Evolutionary conservation across 2,888 invertebrate genomes (phyloP).

Genomic region (Nowickia ferox): DNA sequence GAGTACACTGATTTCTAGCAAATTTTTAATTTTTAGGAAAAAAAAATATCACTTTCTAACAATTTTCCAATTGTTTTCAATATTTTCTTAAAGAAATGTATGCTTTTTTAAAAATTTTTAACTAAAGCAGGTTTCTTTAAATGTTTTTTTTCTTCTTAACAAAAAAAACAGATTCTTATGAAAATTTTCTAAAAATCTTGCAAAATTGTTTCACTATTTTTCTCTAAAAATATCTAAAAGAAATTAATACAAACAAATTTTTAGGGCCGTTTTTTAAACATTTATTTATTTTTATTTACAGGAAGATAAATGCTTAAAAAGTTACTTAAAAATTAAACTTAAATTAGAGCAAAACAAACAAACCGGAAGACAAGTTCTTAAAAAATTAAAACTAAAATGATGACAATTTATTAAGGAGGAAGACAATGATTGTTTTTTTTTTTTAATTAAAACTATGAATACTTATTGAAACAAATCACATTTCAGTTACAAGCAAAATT

Average conservation of each 20-base stretch:
- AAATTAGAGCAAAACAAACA: conserved; percentile 76
- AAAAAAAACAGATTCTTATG: too few relatives aligned
- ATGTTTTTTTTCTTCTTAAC: too few relatives aligned
- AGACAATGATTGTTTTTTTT: conserved; percentile 61
- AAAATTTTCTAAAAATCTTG: too few relatives aligned
- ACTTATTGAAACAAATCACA: conserved; percentile 21
- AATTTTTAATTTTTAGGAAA: too few relatives aligned
- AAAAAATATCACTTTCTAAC: too few relatives aligned
- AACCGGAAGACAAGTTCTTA: conserved; percentile 77
- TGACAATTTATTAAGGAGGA: conserved; percentile 51
- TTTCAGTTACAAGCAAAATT: neutral
- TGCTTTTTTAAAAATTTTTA: too few relatives aligned
- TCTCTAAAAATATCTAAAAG: too few relatives aligned
- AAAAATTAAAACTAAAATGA: conserved; percentile 65
- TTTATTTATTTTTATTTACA: conserved; percentile 66
- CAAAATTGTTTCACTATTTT: too few relatives aligned
- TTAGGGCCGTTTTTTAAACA: conserved; percentile 34
- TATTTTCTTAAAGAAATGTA: too few relatives aligned
- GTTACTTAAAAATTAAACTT: conserved; percentile 17
- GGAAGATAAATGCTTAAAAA: conserved; percentile 57
- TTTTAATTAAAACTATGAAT: conserved; percentile 20
- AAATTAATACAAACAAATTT: neutral
- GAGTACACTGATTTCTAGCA: too few relatives aligned
- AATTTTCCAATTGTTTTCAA: too few relatives aligned
- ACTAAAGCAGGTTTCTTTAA: too few relatives aligned